Conservation (phyloP, 2,888 invertebrate species). For the Netelia fuscicornis region DNA sequence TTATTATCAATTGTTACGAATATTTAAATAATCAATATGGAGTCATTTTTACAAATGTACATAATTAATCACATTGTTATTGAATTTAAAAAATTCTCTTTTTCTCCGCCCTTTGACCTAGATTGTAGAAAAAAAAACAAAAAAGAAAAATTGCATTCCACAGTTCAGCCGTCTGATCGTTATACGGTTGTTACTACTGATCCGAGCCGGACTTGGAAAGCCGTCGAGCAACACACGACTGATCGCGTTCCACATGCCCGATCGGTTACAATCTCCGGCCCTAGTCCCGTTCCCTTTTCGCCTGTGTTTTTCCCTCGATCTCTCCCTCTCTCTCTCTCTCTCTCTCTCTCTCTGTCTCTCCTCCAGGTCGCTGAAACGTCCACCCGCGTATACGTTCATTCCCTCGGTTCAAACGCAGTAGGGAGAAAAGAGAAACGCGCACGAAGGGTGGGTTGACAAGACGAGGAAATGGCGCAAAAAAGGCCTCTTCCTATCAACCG, state of each 20-base stretch:
- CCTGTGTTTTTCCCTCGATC: too few relatives aligned
- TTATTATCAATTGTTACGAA: too few relatives aligned
- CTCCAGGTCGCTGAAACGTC: constrained; percentile 14
- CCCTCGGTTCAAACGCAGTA: not conserved
- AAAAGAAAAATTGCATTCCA: constrained; percentile 4
- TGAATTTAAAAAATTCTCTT: not conserved
- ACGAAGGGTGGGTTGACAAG: not conserved
- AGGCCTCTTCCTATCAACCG: constrained; percentile 53
- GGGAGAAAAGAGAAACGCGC: not conserved
- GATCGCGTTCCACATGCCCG: not conserved
- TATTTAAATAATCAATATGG: too few relatives aligned
- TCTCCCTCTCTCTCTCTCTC: too few relatives aligned
- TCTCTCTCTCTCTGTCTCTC: not conserved
- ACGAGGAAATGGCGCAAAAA: constrained; percentile 28
- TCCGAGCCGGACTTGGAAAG: constrained; percentile 5
- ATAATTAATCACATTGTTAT: not conserved
- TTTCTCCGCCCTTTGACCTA: not conserved
- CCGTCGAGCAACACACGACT: not conserved
- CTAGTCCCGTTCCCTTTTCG: not conserved
- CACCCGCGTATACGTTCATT: constrained; percentile 4
- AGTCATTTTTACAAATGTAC: too few relatives aligned
- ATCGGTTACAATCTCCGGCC: constrained; percentile 52
- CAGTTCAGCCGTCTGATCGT: constrained; percentile 46
- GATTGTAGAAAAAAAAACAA: not conserved
- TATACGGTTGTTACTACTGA: constrained; percentile 55